Conservation (phyloP, 2,113 vertebrate species). For the Tychaedon coryphoeus region DNA sequence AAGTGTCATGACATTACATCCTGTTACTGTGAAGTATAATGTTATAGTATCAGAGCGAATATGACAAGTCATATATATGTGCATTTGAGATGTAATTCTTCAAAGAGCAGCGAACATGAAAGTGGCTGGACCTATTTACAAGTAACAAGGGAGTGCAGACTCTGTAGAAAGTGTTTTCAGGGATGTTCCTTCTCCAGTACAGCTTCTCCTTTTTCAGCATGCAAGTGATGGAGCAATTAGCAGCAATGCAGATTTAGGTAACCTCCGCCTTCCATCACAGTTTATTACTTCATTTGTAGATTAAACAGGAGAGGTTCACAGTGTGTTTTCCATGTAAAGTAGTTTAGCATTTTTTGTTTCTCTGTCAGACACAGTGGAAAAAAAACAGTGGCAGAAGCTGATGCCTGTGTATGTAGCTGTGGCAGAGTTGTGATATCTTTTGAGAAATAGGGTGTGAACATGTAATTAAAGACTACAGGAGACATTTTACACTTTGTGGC, state of each 20-base stretch:
- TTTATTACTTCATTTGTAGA: background rate
- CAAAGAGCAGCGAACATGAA: background rate
- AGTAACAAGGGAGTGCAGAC: background rate
- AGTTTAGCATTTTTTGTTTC: constrained; percentile 3
- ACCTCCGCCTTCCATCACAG: background rate
- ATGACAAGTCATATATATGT: fast-evolving
- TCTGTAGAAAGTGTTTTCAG: background rate
- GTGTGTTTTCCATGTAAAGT: constrained; percentile 14
- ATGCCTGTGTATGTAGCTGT: background rate
- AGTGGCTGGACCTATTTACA: background rate
- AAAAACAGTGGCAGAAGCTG: background rate
- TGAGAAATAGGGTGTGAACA: constrained; percentile 36
- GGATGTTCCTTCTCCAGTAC: background rate
- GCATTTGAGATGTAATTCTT: background rate
- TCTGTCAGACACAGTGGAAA: background rate
- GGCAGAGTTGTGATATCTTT: constrained; percentile 24
- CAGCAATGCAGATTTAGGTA: background rate
- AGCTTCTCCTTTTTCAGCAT: background rate
- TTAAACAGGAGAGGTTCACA: background rate
- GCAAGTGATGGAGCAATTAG: background rate
- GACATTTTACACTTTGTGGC: background rate
- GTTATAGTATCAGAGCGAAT: background rate
- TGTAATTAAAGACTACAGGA: background rate
- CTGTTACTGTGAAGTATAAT: background rate
- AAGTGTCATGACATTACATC: background rate